Evolutionary conservation across 1,140 invertebrate genomes (phyloP), one percentile per base, ranked within the genome.

Genomic region (Drosophila navojoa): DNA sequence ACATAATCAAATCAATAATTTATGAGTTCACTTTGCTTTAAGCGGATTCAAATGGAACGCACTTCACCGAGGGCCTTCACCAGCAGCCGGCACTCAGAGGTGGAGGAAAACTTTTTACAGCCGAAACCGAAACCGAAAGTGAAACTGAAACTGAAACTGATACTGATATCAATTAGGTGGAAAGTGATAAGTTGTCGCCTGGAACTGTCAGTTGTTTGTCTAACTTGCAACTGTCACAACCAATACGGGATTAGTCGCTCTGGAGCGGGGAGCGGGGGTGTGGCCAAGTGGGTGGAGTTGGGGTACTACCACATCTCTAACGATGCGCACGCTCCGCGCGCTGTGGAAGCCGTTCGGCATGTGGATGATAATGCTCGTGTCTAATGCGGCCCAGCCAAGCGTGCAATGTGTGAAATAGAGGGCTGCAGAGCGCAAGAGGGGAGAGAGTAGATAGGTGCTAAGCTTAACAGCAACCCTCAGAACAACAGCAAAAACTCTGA

Each of bases 1-100:
- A 84, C 84, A 89, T 89, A 89, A 89, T 89, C 84, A 84, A 90
- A 89, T 89, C 79, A 89, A 89, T 89, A 89, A 84, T 89, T 89
- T 89, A 89, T 89, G 74, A 89, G 82, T 80, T 77, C 84, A 89
- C 84, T 89, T 80, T 68, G 74, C 79, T 70, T 67, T 89, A 89
- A 89, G 80, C 84, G 80, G 84, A 84, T 89, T 89, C 80, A 79
- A 79, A 82, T 79, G 67, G 84, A 79, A 71, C 75, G 86, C 82
- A 86, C 82, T 86, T 78, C 64, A 69, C 29, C 27, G 5, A 32
- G 19, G 70, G 9, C 27, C 4, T 4, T 6, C 27, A 6, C 4
- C 13, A 35, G 22, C 19, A 38, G 59, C 44, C 32, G 59, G 58
- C 35, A 10, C 5, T 38, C 2, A 11, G 40, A 4, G 27, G 22